These are phyloP conservation scores for Clamator glandarius DNA, from an alignment of 2,797 vertebrate genomes.

Conservation along the genomic window DNA sequence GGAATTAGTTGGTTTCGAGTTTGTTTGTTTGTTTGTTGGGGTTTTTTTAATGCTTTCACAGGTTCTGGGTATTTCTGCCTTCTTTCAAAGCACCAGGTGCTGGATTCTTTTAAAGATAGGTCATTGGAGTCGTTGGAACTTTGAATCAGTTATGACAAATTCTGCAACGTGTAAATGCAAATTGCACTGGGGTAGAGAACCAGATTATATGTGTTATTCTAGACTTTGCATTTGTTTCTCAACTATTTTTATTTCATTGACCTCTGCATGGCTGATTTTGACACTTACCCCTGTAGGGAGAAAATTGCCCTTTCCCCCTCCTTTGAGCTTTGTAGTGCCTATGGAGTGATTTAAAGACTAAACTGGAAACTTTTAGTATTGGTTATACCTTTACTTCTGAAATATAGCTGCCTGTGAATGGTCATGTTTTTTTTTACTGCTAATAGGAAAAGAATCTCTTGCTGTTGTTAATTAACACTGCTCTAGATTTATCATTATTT, in stretches of 20 bases:
- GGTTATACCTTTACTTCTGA: slow-evolving; percentile 1
- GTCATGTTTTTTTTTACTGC: not conserved
- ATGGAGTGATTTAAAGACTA: not conserved
- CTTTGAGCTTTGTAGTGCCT: not conserved
- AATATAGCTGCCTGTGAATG: slow-evolving; percentile 33
- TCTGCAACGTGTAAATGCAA: not conserved
- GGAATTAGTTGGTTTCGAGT: not conserved
- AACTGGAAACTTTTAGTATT: not conserved
- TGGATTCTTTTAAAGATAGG: not conserved
- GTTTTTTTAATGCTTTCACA: not conserved
- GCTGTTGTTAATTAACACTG: slow-evolving; percentile 47
- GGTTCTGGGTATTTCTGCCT: not conserved
- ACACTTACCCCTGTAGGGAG: not conserved
- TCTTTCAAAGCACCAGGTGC: not conserved
- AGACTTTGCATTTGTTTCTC: not conserved
- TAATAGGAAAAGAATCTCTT: slow-evolving; percentile 45
- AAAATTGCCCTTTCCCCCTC: not conserved
- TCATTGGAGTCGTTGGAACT: not conserved
- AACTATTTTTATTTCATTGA: not conserved
- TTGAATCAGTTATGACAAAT: not conserved
- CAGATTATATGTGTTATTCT: not conserved
- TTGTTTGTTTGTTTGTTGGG: no score
- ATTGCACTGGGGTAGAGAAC: not conserved
- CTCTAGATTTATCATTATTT: slow-evolving; percentile 26
- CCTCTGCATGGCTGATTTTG: not conserved